A percentile compares a stretch with the other conserved stretches of the same genome.
These are phyloP conservation scores for Lemur catta DNA, from an alignment of 2,797 vertebrate genomes.

Conservation along the genomic window DNA sequence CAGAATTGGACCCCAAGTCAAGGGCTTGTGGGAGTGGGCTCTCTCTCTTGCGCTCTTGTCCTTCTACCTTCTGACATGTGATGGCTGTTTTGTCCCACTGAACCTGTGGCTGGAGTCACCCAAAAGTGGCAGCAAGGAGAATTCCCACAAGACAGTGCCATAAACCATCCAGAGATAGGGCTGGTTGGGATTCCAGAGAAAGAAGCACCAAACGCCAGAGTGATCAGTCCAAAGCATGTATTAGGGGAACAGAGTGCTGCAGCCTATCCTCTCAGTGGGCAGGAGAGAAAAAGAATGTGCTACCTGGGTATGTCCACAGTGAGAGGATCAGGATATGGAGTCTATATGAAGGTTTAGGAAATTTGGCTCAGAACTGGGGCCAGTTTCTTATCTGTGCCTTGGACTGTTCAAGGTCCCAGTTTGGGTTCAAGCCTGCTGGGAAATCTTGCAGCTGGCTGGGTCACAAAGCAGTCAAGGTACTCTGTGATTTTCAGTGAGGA, in stretches of 20 bases:
- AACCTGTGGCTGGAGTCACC: not conserved
- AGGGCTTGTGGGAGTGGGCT: not conserved
- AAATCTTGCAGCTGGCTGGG: not conserved
- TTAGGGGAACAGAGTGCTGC: not conserved
- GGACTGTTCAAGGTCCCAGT: not conserved
- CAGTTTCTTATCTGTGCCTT: not conserved
- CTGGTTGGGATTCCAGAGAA: not conserved
- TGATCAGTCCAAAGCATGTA: not conserved
- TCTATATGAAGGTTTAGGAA: not conserved
- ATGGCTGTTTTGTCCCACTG: not conserved
- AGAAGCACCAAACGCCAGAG: not conserved
- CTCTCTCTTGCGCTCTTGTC: not conserved
- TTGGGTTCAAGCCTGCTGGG: not conserved
- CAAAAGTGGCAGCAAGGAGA: not conserved
- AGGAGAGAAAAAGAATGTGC: not conserved
- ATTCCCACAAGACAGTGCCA: not conserved
- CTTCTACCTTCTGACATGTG: not conserved
- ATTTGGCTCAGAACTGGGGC: not conserved
- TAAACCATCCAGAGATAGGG: not conserved
- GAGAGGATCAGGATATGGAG: not conserved
- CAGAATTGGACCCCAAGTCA: not conserved
- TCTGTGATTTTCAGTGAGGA: not conserved
- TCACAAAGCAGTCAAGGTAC: not conserved
- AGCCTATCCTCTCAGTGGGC: not conserved
- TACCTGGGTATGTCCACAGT: not conserved